Conservation (phyloP, 2,113 vertebrate species). For the Cottus gobio region DNA sequence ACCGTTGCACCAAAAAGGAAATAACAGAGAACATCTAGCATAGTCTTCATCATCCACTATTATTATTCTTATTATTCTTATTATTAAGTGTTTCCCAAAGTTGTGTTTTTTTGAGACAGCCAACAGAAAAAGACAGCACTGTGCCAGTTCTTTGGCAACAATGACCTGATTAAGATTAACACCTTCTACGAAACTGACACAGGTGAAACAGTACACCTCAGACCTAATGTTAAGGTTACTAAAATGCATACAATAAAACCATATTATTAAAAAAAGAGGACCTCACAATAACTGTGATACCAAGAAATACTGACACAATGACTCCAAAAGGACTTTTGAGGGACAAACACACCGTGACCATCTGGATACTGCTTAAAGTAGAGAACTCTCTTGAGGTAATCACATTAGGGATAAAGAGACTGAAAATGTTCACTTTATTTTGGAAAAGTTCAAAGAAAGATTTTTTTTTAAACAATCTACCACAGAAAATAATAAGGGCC, state of each 20-base stretch:
- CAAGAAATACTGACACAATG: conserved; percentile 55
- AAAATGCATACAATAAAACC: conserved; percentile 47
- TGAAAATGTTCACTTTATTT: conserved; percentile 38
- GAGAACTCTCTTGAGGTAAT: conserved; percentile 63
- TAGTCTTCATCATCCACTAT: conserved; percentile 52
- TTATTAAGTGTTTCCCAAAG: conserved; percentile 31
- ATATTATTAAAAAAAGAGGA: conserved; percentile 7
- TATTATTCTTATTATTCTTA: conserved; percentile 19
- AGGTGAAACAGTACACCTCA: conserved; percentile 31
- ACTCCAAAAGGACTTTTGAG: conserved; percentile 18
- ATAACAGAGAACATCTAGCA: conserved; percentile 69
- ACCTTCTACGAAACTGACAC: conserved; percentile 58
- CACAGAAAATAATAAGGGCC: conserved; percentile 25
- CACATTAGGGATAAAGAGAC: conserved; percentile 39
- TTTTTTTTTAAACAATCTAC: conserved; percentile 22
- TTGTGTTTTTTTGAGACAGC: conserved; percentile 49
- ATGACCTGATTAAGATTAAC: conserved; percentile 56
- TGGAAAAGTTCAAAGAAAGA: conserved; percentile 3
- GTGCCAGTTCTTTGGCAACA: conserved; percentile 59
- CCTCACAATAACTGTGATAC: conserved; percentile 44
- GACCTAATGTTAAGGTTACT: conserved; percentile 39
- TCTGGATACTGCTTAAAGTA: conserved; percentile 26
- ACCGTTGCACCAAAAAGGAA: conserved; percentile 60
- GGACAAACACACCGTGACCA: conserved; percentile 43
- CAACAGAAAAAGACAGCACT: conserved; percentile 58